phyloP scores from a whole-genome alignment of 2,888 invertebrate species.

The Drosophila rubida region DNA sequence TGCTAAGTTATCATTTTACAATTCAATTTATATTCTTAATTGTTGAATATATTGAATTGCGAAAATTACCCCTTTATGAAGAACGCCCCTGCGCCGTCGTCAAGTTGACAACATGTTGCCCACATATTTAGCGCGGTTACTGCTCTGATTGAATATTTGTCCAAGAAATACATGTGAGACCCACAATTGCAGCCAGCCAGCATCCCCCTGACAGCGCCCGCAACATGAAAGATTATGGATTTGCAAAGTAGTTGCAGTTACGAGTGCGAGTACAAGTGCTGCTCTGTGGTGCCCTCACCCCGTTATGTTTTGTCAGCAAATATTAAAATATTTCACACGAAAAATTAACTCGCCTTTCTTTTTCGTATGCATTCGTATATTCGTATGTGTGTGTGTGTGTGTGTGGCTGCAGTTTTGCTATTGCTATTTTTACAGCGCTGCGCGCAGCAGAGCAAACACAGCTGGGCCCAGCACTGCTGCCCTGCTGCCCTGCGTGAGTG shows the following conservation, averaged over 20 bases:
- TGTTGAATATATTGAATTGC: too few relatives aligned
- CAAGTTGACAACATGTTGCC: constrained; percentile 67
- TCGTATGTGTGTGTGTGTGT: constrained; percentile 7
- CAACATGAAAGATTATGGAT: constrained; percentile 32
- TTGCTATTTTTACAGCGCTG: constrained; percentile 59
- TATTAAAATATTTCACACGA: constrained; percentile 73
- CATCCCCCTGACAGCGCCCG: constrained; percentile 7
- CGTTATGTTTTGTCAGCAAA: constrained; percentile 64
- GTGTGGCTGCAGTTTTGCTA: constrained; percentile 35
- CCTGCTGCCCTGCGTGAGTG: constrained; percentile 8
- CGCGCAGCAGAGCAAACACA: constrained; percentile 53
- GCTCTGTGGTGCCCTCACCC: constrained; percentile 13
- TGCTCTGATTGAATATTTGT: constrained; percentile 62
- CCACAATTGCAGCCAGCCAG: background rate
- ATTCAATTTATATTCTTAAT: too few relatives aligned
- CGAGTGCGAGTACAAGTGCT: background rate
- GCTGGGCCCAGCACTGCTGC: constrained; percentile 51
- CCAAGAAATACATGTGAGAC: constrained; percentile 50
- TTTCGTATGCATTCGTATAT: too few relatives aligned
- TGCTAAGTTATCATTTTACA: too few relatives aligned
- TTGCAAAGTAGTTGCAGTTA: constrained; percentile 18
- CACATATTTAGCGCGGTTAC: constrained; percentile 57
- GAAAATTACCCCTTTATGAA: background rate
- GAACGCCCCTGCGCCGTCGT: constrained; percentile 34
- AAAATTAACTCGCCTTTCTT: constrained; percentile 38